These are phyloP conservation scores for Ophioderma brevispina DNA, from an alignment of 35 echinoderm and acorn worm species.

Conservation along the genomic window DNA sequence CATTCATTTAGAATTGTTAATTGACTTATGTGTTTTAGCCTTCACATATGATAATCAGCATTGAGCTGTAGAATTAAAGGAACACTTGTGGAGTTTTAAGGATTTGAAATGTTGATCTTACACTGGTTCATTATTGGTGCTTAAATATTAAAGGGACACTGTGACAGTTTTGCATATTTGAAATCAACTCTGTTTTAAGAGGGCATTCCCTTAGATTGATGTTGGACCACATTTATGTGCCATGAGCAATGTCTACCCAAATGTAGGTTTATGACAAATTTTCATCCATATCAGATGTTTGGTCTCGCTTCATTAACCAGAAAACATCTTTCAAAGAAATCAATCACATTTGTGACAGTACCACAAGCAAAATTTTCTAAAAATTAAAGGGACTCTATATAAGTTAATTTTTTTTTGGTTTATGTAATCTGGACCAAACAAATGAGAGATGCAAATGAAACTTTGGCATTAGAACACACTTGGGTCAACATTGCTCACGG, in stretches of 20 bases:
- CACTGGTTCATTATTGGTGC: neutral
- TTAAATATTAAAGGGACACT: neutral
- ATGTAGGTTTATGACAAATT: slow-evolving; percentile 9
- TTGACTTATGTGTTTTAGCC: neutral
- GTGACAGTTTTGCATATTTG: too few relatives aligned
- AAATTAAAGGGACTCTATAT: neutral
- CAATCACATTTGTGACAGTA: neutral
- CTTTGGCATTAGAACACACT: neutral
- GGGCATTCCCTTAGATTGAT: neutral
- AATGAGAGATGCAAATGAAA: slow-evolving; percentile 10
- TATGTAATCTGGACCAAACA: neutral
- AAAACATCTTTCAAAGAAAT: neutral
- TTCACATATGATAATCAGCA: neutral
- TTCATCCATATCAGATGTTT: slow-evolving; percentile 3
- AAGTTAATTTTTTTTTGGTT: neutral
- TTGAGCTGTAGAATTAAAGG: neutral
- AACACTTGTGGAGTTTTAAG: neutral
- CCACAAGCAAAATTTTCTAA: neutral
- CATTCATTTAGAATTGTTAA: neutral
- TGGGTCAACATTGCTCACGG: slow-evolving; percentile 3
- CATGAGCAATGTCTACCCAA: slow-evolving; percentile 4
- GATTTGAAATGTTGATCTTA: too few relatives aligned
- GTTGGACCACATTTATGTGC: neutral
- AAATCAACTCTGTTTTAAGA: too few relatives aligned
- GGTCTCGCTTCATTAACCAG: slow-evolving; percentile 5